Evolutionary conservation across 2,797 vertebrate species (phyloP).

Genomic region (Eutrigla gurnardus): DNA sequence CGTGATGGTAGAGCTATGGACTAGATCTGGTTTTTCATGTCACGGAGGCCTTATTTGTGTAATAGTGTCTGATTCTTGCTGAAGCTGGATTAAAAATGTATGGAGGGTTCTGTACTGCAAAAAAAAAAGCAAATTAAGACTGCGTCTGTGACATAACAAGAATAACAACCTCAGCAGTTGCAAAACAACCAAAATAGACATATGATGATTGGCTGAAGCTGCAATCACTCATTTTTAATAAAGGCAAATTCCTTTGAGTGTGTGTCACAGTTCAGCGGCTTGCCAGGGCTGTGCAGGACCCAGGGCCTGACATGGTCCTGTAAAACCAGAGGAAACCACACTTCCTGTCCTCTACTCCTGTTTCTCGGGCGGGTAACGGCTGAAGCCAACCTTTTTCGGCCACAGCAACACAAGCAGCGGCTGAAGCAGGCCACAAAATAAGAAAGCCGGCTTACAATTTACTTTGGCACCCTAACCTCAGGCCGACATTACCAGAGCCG

Average conservation of each 20-base stretch:
- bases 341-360: conserved; percentile 69
- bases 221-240: conserved; percentile 56
- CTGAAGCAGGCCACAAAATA: conserved; percentile 50
- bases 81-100: conserved; percentile 10
- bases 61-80: conserved; percentile 12
- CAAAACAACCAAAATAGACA: conserved; percentile 44
- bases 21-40: conserved; percentile 56
- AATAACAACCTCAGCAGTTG: conserved; percentile 32
- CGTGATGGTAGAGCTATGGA: conserved; percentile 27
- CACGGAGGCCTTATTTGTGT: conserved; percentile 38
- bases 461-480: conserved; percentile 55
- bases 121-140: conserved; percentile 4
- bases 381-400: conserved; percentile 46
- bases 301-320: conserved; percentile 46
- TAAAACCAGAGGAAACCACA: conserved; percentile 71
- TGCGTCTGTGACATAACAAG: neutral
- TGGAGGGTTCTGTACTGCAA: conserved; percentile 22
- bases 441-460: conserved; percentile 53
- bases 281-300: conserved; percentile 34
- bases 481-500: conserved; percentile 23
- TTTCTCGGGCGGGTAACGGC: conserved; percentile 50
- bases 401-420: conserved; percentile 39
- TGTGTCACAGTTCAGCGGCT: conserved; percentile 55
- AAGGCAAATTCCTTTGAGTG: conserved; percentile 57
- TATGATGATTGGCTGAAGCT: conserved; percentile 25